Evolutionary conservation across 1,140 invertebrate species (phyloP).

Genomic region (Heliconius eleuchia): DNA sequence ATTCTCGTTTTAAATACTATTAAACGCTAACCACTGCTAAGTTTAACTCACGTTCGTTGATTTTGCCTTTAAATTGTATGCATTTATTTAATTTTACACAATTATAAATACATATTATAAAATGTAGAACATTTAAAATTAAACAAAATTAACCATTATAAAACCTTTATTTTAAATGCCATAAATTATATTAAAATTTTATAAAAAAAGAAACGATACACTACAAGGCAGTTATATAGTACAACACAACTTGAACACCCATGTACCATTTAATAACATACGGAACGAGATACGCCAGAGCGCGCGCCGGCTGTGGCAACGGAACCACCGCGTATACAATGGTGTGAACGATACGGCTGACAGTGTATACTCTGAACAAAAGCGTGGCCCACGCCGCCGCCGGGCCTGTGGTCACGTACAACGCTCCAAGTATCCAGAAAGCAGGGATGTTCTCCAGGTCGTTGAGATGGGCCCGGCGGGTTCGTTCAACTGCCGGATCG

Average conservation of each 20-base stretch:
- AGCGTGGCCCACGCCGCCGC: constrained; percentile 74
- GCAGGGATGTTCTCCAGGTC: constrained; percentile 89
- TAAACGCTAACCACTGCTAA: not conserved
- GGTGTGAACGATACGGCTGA: constrained; percentile 84
- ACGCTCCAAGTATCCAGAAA: constrained; percentile 84
- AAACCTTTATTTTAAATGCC: not conserved
- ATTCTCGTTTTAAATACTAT: not conserved
- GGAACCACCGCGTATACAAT: constrained; percentile 83
- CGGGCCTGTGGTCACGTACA: constrained; percentile 85
- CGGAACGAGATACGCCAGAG: constrained; percentile 52
- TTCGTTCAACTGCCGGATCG: constrained; percentile 81
- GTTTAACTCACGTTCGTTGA: not conserved
- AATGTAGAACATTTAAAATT: not conserved
- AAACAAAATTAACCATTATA: not conserved
- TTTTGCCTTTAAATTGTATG: not conserved
- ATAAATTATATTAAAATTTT: not conserved
- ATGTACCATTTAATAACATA: constrained; percentile 59
- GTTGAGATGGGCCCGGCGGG: constrained; percentile 86
- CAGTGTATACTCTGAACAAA: constrained; percentile 84
- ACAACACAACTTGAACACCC: constrained; percentile 57
- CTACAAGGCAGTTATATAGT: constrained; percentile 58
- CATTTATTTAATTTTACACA: not conserved
- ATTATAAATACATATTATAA: not conserved
- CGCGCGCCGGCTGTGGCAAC: constrained; percentile 60
- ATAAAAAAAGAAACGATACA: constrained; percentile 22